These are phyloP conservation scores for Nicator chloris DNA, from an alignment of 2,113 vertebrate species.

Conservation along the genomic window DNA sequence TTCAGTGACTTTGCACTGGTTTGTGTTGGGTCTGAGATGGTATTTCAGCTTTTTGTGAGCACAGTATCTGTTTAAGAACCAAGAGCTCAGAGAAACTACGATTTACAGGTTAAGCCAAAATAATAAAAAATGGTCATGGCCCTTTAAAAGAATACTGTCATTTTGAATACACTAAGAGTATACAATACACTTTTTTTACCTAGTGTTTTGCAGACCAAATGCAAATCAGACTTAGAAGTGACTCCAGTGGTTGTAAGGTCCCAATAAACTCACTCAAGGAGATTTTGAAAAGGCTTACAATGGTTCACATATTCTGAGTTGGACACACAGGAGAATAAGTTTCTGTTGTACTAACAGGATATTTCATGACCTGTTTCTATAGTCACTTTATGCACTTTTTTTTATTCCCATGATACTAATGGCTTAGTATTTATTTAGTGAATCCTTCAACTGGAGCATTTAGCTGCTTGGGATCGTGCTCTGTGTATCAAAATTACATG, in stretches of 20 bases:
- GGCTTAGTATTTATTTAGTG: not conserved
- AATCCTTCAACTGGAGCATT: not conserved
- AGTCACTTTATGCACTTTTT: not conserved
- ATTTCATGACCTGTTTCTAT: not conserved
- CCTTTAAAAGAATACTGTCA: not conserved
- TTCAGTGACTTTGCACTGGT: not conserved
- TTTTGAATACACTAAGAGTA: not conserved
- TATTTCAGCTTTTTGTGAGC: not conserved
- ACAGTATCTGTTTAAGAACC: not conserved
- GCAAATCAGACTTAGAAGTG: not conserved
- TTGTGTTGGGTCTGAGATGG: not conserved
- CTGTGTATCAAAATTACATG: not conserved
- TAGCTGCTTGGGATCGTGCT: not conserved
- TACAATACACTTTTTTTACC: not conserved
- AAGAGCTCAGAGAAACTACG: not conserved
- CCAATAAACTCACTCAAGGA: rapidly evolving
- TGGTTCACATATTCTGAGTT: not conserved
- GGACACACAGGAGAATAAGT: no score
- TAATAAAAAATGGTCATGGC: not conserved
- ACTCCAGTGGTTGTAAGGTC: not conserved
- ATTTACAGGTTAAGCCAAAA: not conserved
- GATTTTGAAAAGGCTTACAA: not conserved
- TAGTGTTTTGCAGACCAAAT: not conserved
- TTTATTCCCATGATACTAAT: not conserved
- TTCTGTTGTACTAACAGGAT: not conserved